These are phyloP conservation scores for Drosophila simulans DNA, from an alignment of 1,140 invertebrate genomes.

Conservation along the genomic window DNA sequence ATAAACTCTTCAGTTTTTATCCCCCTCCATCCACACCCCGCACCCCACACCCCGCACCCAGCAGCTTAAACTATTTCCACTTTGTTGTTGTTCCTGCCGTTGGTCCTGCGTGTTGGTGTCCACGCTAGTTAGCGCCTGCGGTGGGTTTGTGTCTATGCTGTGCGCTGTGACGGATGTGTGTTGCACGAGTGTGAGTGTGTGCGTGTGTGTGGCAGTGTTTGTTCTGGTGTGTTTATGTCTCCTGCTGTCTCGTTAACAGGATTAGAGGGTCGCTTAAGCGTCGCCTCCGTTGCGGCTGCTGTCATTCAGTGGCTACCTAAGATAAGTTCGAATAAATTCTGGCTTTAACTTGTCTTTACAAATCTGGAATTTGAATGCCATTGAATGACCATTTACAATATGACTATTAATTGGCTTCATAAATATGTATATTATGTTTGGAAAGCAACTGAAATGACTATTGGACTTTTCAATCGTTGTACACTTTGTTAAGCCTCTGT, in stretches of 20 bases:
- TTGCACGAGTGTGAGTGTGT: slow-evolving; percentile 25
- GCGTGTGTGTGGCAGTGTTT: slow-evolving; percentile 37
- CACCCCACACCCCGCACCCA: background rate
- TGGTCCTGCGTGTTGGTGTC: slow-evolving; percentile 46
- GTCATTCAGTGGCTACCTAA: slow-evolving; percentile 3
- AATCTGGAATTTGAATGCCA: no score
- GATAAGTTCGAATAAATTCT: slow-evolving; percentile 2
- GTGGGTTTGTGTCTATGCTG: slow-evolving; percentile 51
- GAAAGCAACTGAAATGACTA: no score
- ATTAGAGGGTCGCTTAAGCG: slow-evolving; percentile 39
- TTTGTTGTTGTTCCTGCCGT: slow-evolving; percentile 12
- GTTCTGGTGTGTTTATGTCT: slow-evolving; percentile 66
- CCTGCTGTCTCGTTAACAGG: slow-evolving; percentile 52
- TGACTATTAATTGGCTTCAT: no score
- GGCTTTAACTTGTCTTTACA: background rate
- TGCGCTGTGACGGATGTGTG: slow-evolving; percentile 55
- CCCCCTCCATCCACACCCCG: slow-evolving; percentile 1
- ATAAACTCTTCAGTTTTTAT: slow-evolving; percentile 75
- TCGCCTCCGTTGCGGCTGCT: slow-evolving; percentile 21
- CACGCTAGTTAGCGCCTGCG: slow-evolving; percentile 57
- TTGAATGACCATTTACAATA: no score
- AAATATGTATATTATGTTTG: no score
- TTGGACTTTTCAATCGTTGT: no score
- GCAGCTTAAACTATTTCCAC: slow-evolving; percentile 39
- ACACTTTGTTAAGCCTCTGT: no score